Base-by-base conservation (phyloP, 2,113 vertebrate species). In the Pelobates fuscus region DNA sequence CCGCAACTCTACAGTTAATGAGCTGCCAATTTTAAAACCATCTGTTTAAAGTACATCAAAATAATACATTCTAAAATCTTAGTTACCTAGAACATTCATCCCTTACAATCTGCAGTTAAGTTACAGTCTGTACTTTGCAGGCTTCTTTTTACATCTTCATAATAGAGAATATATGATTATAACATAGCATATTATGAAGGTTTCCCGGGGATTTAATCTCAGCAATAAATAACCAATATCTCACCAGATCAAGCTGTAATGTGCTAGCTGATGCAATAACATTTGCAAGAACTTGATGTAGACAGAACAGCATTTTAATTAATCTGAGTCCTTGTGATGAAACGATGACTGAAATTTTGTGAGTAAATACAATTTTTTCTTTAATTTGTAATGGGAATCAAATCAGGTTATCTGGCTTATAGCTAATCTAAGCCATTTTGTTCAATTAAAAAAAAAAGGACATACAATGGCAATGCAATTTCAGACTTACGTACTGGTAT, bases 201-300 rank as follows among this genome's bases (percentile, higher is more conserved):
- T n/a, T 63, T 63, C n/a, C 37, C 26, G 5, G 18, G 25, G 12
- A 29, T 63, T 37, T 8, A 63, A 37, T 2, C 20, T n/a, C 17
- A 20, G 2, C 20, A 62, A 32, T 62, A 30, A 37, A 32, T 62
- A 2, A 18, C 23, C 1, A 55, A 32, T 55, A 55, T 32, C 27
- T 57, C 12, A 54, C 52, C 55, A 68, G 21, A 21, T 32, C 12
- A 55, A 30, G 14, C 14, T 46, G 24, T 68, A 68, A 68, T 54
- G 12, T 68, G 66, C 25, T 55, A 29, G 17, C 18, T 30, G 49
- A 20, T 68, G 29, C n/a, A 20, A 43, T 44, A 65, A 17, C 20
- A 44, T 44, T 43, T 43, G 21, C 30, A 2, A 24, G 24, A 65
- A 41, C 58, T 29, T 7, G 37, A 41, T n/a, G n/a, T n/a, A n/a